phyloP scores from a whole-genome alignment of 2,888 invertebrate genomes.

The Rambutsinella grinnellia region DNA sequence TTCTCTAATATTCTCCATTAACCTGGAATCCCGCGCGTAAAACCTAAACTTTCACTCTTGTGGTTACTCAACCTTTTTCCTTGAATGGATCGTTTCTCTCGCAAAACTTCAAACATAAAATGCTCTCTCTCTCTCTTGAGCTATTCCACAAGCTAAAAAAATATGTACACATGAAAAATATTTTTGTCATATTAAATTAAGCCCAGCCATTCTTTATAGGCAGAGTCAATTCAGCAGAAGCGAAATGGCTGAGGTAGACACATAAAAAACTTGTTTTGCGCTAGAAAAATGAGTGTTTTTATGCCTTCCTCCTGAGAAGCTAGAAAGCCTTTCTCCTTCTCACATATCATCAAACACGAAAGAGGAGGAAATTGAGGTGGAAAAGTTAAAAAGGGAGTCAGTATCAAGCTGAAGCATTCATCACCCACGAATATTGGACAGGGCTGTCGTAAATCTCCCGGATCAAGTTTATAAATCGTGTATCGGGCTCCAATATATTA shows the following conservation, averaged over 20 bases:
- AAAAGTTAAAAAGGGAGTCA: constrained; percentile 38
- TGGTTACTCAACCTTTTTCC: neutral
- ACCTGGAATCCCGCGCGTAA: neutral
- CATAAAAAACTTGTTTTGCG: too few relatives aligned
- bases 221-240: too few relatives aligned
- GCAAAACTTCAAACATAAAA: neutral
- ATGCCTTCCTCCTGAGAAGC: too few relatives aligned
- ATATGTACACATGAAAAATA: neutral
- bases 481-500: constrained; percentile 34
- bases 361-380: constrained; percentile 44
- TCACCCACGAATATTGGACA: constrained; percentile 59
- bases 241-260: too few relatives aligned
- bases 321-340: too few relatives aligned
- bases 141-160: neutral
- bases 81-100: neutral
- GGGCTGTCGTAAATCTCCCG: constrained; percentile 59
- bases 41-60: neutral
- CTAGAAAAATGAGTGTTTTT: too few relatives aligned
- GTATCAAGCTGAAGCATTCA: constrained; percentile 51
- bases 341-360: too few relatives aligned
- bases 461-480: constrained; percentile 55
- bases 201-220: too few relatives aligned
- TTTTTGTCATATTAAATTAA: neutral
- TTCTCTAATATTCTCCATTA: too few relatives aligned
- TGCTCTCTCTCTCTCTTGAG: neutral